These are phyloP conservation scores for Tenrec ecaudatus DNA, from an alignment of 2,113 vertebrate genomes.

Conservation along the genomic window DNA sequence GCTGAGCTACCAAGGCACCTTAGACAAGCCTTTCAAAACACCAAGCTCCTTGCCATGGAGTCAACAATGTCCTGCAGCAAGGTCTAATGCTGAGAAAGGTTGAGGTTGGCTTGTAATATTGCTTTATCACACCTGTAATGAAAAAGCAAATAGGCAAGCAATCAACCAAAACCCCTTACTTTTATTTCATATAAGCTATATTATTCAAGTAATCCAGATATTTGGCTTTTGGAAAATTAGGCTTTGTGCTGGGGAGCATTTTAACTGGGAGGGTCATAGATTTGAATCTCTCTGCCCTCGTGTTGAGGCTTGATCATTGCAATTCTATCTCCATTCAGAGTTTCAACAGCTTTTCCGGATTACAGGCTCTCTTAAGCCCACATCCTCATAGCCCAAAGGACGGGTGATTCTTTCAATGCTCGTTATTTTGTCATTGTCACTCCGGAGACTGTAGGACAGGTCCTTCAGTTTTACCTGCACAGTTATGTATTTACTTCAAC, in stretches of 20 bases:
- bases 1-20: neutral
- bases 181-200: neutral
- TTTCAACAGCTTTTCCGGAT: neutral
- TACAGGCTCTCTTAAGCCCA: neutral
- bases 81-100: neutral
- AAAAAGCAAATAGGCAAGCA: neutral
- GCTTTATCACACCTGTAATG: conserved; percentile 24
- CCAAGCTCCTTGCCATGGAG: too few species aligned
- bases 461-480: conserved; percentile 36
- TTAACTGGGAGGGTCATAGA: neutral
- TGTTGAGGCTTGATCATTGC: neutral
- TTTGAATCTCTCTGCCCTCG: neutral
- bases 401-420: neutral
- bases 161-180: neutral
- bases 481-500: conserved; percentile 13
- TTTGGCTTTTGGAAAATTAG: neutral
- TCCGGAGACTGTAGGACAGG: neutral
- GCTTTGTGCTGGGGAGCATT: neutral
- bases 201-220: neutral
- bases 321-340: neutral
- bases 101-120: neutral
- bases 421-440: neutral
- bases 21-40: neutral
- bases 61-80: neutral
- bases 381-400: neutral